Percentiles rank a stretch among this genome's conserved stretches.
These are phyloP conservation scores for Lapara coniferarum DNA, from an alignment of 2,888 invertebrate genomes.

Conservation along the genomic window DNA sequence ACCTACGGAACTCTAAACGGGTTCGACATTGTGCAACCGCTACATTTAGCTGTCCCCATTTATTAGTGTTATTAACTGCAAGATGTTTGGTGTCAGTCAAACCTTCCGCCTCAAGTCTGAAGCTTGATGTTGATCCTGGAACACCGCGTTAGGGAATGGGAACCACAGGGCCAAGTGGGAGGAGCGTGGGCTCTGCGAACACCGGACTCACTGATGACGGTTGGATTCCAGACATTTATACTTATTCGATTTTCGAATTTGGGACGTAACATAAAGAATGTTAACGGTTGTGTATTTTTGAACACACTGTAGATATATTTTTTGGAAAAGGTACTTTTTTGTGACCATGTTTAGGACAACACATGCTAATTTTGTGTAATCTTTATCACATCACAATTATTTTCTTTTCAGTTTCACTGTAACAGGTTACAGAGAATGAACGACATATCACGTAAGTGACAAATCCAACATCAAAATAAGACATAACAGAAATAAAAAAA, in stretches of 20 bases:
- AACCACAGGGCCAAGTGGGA: slow-evolving; percentile 84
- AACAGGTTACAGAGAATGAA: slow-evolving; percentile 2
- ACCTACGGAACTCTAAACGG: slow-evolving; percentile 34
- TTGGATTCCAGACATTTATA: slow-evolving; percentile 14
- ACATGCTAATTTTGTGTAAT: background rate
- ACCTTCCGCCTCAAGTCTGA: slow-evolving; percentile 80
- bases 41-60: slow-evolving; percentile 47
- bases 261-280: background rate
- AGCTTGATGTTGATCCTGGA: slow-evolving; percentile 78
- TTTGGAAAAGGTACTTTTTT: background rate
- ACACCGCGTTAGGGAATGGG: slow-evolving; percentile 84
- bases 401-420: background rate
- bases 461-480: slow-evolving; percentile 22
- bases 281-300: background rate
- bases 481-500: slow-evolving; percentile 45
- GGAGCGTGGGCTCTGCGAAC: slow-evolving; percentile 83
- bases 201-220: slow-evolving; percentile 45
- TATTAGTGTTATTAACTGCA: slow-evolving; percentile 41
- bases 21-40: slow-evolving; percentile 51
- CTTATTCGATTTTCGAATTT: slow-evolving; percentile 15
- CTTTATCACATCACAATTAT: background rate
- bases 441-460: background rate
- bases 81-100: slow-evolving; percentile 50
- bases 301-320: background rate
- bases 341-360: background rate